Evolutionary conservation across 2,113 vertebrate genomes (phyloP), one percentile per base, ranked within the genome.

Genomic region (Propithecus coquereli): DNA sequence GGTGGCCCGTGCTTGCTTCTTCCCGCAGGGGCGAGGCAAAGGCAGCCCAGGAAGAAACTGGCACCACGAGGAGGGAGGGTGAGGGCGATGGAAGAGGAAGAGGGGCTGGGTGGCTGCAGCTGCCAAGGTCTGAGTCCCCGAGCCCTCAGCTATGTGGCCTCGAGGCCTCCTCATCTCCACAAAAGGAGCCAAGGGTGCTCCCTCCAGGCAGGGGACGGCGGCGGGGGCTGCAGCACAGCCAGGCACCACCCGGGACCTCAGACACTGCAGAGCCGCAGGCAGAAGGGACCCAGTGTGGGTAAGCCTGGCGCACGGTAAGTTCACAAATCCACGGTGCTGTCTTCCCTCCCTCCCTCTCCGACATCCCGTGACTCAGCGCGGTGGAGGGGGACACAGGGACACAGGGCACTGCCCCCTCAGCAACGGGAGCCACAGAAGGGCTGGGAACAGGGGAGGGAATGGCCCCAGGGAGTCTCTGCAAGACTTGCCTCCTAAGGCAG

Each of bases 281-380:
- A 73, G 70, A 37, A 43, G 23, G 43, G 22, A 43, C 25, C 25
- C 22, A 23, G 22, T 43, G 6, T 2, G 70, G 40, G 22, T 6
- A 23, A 40, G 37, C 70, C 37, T 6, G 10, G 37, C 25, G 37
- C 22, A 3, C 0, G 0, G 23, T 25, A 32, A 25, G 11, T 43
- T 37, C 10, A 8, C 37, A 37, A 25, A 6, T 10, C 8, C 9
- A 47, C 22, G 10, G 37, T 25, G 40, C 68, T 0, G 2, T 40
- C 68, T 40, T 40, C 20, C 20, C 37, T 11, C 23, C 20, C 5
- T 59, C 57, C 57, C 23, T 59, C 57, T 59, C 57, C 57, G 14
- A 6, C 3, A 6, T 66, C 14, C 32, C 2, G 8, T 59, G 57
- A 59, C 57, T 23, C 20, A 9, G 57, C 22, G 8, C 20, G 8